A percentile compares a stretch with the other conserved stretches of the same genome.
These are phyloP conservation scores for Antitype chi DNA, from an alignment of 2,888 invertebrate genomes.

Conservation along the genomic window DNA sequence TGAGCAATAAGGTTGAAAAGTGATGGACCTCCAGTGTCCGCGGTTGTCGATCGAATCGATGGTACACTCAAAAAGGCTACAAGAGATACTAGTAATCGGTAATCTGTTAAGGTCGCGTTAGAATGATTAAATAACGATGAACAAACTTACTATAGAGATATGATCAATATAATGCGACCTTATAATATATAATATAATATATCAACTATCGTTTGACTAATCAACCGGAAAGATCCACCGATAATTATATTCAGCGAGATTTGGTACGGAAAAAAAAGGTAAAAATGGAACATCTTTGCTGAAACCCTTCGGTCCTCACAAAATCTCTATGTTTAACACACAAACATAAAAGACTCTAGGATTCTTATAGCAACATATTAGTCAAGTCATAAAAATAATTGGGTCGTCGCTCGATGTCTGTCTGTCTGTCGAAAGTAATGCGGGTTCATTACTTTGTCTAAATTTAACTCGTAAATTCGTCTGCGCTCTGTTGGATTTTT, in stretches of 20 bases:
- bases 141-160: background rate
- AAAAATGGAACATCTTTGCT: background rate
- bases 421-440: constrained; percentile 26
- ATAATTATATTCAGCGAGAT: background rate
- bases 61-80: background rate
- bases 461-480: constrained; percentile 36
- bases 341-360: background rate
- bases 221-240: background rate
- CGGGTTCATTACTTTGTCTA: constrained; percentile 42
- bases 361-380: background rate
- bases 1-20: too few species aligned
- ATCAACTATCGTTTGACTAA: background rate
- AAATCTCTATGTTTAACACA: background rate
- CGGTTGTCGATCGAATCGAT: too few species aligned
- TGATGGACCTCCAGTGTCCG: too few species aligned
- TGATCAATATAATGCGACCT: background rate
- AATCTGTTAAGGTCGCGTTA: too few species aligned
- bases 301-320: background rate
- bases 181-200: too few species aligned
- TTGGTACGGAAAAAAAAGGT: background rate
- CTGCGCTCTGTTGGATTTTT: constrained; percentile 18
- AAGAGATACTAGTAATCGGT: background rate
- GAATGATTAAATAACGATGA: background rate
- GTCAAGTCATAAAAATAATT: constrained; percentile 46
- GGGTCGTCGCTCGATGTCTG: constrained; percentile 34